phyloP scores from a whole-genome alignment of 2,888 invertebrate genomes.

The Ectemnius lituratus region DNA sequence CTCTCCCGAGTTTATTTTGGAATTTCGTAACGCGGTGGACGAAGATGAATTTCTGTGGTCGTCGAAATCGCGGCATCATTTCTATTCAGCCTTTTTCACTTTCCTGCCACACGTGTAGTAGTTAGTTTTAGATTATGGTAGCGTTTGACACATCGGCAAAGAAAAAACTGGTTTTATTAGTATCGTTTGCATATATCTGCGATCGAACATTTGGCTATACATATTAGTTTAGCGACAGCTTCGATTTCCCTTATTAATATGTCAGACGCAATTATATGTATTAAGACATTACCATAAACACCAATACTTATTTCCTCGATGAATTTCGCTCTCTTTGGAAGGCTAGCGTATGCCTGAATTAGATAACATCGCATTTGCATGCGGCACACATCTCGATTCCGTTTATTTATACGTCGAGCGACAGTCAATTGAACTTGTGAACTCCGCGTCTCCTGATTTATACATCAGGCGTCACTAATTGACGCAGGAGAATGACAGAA shows the following conservation, averaged over 20 bases:
- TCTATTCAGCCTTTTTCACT: slow-evolving; percentile 27
- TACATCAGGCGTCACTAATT: too few species aligned
- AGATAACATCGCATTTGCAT: too few species aligned
- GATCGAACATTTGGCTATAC: background rate
- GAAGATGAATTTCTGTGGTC: slow-evolving; percentile 58
- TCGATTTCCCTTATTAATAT: background rate
- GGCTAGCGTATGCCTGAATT: too few species aligned
- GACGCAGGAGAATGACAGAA: too few species aligned
- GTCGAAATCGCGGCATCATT: slow-evolving; percentile 45
- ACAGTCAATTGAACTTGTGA: too few species aligned
- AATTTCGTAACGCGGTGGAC: slow-evolving; percentile 52
- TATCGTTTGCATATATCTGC: background rate
- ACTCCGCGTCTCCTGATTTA: too few species aligned
- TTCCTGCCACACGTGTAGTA: too few species aligned
- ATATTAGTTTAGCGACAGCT: background rate
- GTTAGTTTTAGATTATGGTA: too few species aligned
- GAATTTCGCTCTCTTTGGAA: too few species aligned
- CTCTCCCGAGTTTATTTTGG: slow-evolving; percentile 49
- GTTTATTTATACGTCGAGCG: too few species aligned
- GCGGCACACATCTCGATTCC: too few species aligned
- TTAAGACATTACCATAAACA: background rate
- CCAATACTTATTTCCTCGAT: too few species aligned
- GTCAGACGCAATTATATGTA: background rate
- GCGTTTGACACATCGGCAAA: background rate
- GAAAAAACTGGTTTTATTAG: background rate